Percentiles rank a stretch among this genome's conserved stretches.
Evolutionary conservation across 2,797 vertebrate species (phyloP).

Genomic region (Serranus cabrilla): DNA sequence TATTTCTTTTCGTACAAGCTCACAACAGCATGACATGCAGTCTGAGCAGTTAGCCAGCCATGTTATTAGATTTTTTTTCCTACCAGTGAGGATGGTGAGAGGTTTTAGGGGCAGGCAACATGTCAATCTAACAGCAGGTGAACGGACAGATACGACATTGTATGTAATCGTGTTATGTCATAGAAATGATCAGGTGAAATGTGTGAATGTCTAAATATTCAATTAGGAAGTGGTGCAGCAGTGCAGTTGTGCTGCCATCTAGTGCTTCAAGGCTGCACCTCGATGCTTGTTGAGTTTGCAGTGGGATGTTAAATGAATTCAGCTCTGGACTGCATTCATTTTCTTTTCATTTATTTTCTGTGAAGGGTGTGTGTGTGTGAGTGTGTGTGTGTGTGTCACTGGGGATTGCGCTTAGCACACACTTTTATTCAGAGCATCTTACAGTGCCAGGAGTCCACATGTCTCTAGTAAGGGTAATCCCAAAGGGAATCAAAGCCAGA

Average conservation of each 20-base stretch:
- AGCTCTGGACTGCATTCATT: constrained; percentile 46
- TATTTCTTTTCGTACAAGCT: constrained; percentile 76
- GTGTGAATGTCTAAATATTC: constrained; percentile 46
- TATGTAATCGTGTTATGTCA: constrained; percentile 66
- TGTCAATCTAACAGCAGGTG: constrained; percentile 57
- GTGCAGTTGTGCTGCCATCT: constrained; percentile 78
- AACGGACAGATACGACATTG: constrained; percentile 59
- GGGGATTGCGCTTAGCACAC: constrained; percentile 29
- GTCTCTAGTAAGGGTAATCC: constrained; percentile 50
- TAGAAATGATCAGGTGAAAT: constrained; percentile 49
- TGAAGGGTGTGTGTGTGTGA: constrained; percentile 22
- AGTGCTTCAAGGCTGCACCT: constrained; percentile 49
- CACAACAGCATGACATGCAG: constrained; percentile 80
- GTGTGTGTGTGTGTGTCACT: constrained; percentile 27
- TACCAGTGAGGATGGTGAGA: constrained; percentile 41
- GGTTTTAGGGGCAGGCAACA: constrained; percentile 46
- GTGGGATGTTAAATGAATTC: constrained; percentile 39
- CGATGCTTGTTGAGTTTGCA: constrained; percentile 12
- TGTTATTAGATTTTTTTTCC: constrained; percentile 82
- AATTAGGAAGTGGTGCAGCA: constrained; percentile 16
- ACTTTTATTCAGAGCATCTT: constrained; percentile 47
- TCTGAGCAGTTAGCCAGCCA: constrained; percentile 83
- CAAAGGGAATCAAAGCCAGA: constrained; percentile 58
- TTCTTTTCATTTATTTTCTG: constrained; percentile 56
- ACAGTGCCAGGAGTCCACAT: constrained; percentile 48